Evolutionary conservation across 2,888 invertebrate genomes (phyloP), one percentile per base, ranked within the genome.

Genomic region (Portevinia maculata): DNA sequence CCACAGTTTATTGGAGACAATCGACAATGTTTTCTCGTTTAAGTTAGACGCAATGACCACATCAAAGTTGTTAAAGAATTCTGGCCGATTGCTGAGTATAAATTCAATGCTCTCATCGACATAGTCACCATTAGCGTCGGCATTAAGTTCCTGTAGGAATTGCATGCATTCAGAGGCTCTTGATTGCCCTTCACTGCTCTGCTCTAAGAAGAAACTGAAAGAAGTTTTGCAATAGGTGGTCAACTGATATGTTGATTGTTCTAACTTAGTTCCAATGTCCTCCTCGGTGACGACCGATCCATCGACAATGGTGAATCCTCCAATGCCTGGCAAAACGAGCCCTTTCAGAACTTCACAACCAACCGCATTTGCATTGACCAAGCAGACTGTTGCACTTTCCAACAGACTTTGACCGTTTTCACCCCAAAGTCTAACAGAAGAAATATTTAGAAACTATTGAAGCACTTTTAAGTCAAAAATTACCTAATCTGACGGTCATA

Each of bases 321-420:
- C 97, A 85, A 98, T 94, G 13, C 99, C 99, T 57, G 99, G 99
- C 37, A 99, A 92, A 9, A 99, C 96, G 30, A 99, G 93, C 24
- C 97, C 97, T 90, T 99, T 99, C 28, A 99, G 91, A 71, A 97
- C 94, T 92, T 99, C 99, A 21, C 99, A 98, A 11, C 99, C 99
- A 52, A 97, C 92, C 5, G 96, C 97, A 44, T 96, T 97, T 0
- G 98, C 98, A 91, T 98, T 98, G 84, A 99, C 95, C 21, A 99
- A 90, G 89, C 99, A 99, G 86, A 99, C 94, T 89, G 96, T 96
- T 13, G 98, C 95, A 84, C 93, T 93, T 92, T 99, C 99, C 71
- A 99, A 92, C 3, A 96, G 93, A 84, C 93, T 91, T 91, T 99
- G 99, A 0, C 99, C 99, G 91, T 99, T 98, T 89, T 99, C 99